Evolutionary conservation across 2,113 vertebrate species (phyloP), one percentile per base, ranked within the genome.

Genomic region (Panthera uncia): DNA sequence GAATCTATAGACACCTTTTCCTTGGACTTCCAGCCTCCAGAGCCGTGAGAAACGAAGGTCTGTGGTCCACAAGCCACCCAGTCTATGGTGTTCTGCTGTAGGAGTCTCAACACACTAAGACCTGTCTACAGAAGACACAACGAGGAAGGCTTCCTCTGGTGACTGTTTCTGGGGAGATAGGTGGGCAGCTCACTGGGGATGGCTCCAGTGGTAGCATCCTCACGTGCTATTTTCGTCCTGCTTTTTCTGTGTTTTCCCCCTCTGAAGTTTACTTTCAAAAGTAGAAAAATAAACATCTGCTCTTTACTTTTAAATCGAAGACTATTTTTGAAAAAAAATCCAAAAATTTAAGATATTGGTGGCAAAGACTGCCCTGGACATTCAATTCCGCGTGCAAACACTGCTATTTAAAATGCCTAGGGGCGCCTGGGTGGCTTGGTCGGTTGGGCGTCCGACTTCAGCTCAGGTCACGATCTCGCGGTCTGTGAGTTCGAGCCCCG

Each of bases 391-490:
- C 63, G 23, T 1, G 1, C 55, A 31, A 61, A 41, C 5, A 73
- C 38, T 69, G 13, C 50, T 45, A 13, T 10, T 69, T 45, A 78
- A 74, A 78, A 69, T 15, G 52, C 14, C 25, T 27, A 15, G 45
- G 38, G 45, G 0, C 45, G 7, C 45, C 1, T 45, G 45, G 45
- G 45, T 45, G 45, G 45, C 45, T 1, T 7, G 8, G 45, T 45
- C 1, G 1, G 45, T 8, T 8, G 8, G 8, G 45, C 45, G 0
- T 45, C 45, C 0, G 7, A 45, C 45, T 45, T 45, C 45, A 45
- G 45, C 45, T 45, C 45, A 45, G 45, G 45, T 45, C 45, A 45
- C 0, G 45, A 45, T 45, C 45, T 45, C 45, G 1, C 7, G 7
- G 7, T 45, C 45, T 7, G 45, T 45, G 45, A 45, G 45, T 45